A percentile compares a stretch with the other conserved stretches of the same genome.
Evolutionary conservation across 2,797 vertebrate species (phyloP).

Genomic region (Amblyopsis hoosieri): DNA sequence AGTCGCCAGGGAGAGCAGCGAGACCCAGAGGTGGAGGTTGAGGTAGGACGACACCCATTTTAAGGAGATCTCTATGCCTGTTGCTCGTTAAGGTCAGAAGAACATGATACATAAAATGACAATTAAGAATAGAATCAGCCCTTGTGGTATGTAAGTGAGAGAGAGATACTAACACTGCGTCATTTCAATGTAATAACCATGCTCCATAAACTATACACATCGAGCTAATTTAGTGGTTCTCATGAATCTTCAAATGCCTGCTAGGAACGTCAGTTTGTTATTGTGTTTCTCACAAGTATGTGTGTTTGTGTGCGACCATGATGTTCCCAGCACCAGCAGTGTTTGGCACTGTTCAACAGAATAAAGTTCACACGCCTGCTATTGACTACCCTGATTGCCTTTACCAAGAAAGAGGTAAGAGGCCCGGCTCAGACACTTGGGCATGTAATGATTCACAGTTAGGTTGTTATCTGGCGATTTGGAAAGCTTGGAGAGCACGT

Average conservation of each 20-base stretch:
- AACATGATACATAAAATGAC: too few species aligned
- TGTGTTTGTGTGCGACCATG: conserved; percentile 27
- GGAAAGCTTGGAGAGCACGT: background rate
- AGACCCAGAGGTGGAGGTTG: conserved; percentile 94
- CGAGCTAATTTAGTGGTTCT: background rate
- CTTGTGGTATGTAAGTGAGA: too few species aligned
- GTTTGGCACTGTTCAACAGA: conserved; percentile 94
- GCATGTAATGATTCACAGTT: background rate
- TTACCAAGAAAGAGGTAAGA: conserved; percentile 97
- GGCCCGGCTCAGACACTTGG: background rate
- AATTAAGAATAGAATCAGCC: too few species aligned
- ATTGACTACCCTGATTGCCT: conserved; percentile 93
- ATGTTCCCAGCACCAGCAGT: conserved; percentile 92
- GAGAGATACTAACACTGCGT: background rate
- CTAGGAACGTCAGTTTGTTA: conserved; percentile 16
- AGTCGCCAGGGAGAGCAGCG: conserved; percentile 97
- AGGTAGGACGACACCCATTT: conserved; percentile 77
- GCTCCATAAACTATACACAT: conserved; percentile 1
- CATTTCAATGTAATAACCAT: conserved; percentile 20
- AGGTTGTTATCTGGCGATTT: too few species aligned
- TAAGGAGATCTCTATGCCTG: background rate
- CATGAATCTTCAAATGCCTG: conserved; percentile 1
- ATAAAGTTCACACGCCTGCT: conserved; percentile 96
- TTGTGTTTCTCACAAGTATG: conserved; percentile 4
- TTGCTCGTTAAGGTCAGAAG: background rate